These are phyloP conservation scores for Vimba vimba DNA, from an alignment of 2,113 vertebrate species.

Conservation along the genomic window DNA sequence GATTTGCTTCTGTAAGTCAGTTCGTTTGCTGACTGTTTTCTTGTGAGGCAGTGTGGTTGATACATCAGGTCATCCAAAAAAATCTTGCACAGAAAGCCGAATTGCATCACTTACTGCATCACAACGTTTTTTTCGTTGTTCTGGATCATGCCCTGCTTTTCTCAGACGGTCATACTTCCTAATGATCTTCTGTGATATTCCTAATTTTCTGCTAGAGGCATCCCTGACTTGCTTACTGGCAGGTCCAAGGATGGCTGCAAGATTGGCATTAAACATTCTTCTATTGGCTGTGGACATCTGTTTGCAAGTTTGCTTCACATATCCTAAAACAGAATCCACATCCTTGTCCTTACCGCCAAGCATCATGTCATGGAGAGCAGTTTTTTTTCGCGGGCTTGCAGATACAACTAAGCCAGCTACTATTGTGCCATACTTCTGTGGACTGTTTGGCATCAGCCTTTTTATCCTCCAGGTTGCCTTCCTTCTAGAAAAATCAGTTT, in stretches of 20 bases:
- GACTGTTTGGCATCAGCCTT: background rate
- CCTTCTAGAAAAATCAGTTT: too few relatives aligned
- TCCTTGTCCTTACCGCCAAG: too few relatives aligned
- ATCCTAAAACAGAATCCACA: background rate
- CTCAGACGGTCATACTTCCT: background rate
- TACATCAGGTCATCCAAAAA: too few relatives aligned
- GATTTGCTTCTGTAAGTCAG: too few relatives aligned
- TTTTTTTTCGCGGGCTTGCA: background rate
- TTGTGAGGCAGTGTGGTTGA: too few relatives aligned
- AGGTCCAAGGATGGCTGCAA: background rate
- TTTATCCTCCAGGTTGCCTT: background rate
- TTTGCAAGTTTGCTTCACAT: background rate
- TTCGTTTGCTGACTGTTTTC: too few relatives aligned
- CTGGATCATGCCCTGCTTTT: background rate
- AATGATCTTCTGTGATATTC: constrained; percentile 10
- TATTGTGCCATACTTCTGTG: too few relatives aligned
- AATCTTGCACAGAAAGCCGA: too few relatives aligned
- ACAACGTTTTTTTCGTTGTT: too few relatives aligned
- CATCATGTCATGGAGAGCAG: too few relatives aligned
- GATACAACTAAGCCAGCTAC: background rate
- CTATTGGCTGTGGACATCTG: background rate
- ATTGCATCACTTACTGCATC: too few relatives aligned
- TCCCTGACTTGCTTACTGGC: constrained; percentile 6
- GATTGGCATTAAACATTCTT: background rate
- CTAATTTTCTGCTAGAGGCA: constrained; percentile 9